Conservation (phyloP, 53 echinoderm and acorn worm genomes). For the Temnopleurus reevesii region DNA sequence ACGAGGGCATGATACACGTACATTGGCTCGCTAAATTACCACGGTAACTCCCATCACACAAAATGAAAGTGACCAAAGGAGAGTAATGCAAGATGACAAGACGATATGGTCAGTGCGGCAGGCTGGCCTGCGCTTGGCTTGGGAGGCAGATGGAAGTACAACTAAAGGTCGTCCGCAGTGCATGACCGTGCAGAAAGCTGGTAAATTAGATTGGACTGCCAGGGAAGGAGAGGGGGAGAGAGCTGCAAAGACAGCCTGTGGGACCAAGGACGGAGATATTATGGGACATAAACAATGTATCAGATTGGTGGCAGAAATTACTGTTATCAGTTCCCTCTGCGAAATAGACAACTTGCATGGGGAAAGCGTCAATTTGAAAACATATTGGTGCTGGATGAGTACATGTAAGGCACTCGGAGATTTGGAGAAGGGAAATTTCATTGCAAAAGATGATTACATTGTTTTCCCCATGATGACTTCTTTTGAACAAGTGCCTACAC, state of each 20-base stretch:
- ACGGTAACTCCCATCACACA: background rate
- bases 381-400: background rate
- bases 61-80: slow-evolving; percentile 30
- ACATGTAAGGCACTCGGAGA: no score
- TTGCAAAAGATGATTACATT: background rate
- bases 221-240: no score
- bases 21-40: slow-evolving; percentile 5
- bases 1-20: background rate
- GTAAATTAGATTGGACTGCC: slow-evolving; percentile 56
- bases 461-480: background rate
- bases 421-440: background rate
- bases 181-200: slow-evolving; percentile 46
- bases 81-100: slow-evolving; percentile 15
- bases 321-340: slow-evolving; percentile 15
- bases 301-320: slow-evolving; percentile 34
- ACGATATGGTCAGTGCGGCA: background rate
- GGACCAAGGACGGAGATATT: slow-evolving; percentile 19
- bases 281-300: slow-evolving; percentile 41
- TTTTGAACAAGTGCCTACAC: no score
- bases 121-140: background rate
- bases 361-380: background rate
- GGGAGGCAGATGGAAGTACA: slow-evolving; percentile 24
- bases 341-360: background rate
- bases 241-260: slow-evolving; percentile 15
- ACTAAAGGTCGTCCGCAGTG: slow-evolving; percentile 44